Evolutionary conservation across 2,797 vertebrate genomes (phyloP), one percentile per base, ranked within the genome.

Genomic region (Erpetoichthys calabaricus): DNA sequence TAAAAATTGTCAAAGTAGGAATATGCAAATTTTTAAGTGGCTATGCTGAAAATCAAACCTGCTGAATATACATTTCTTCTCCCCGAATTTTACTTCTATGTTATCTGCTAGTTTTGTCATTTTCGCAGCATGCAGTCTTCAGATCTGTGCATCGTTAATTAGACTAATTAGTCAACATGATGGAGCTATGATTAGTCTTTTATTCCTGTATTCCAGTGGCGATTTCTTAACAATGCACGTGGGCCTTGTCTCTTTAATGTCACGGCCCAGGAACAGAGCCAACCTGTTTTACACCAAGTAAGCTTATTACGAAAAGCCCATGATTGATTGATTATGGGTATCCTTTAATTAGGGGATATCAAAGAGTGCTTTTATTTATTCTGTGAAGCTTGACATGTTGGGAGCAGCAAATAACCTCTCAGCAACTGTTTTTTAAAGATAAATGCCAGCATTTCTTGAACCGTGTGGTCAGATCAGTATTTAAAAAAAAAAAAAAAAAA

Each of bases 111-210:
- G 51, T 61, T 59, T 58, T 60, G 61, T 61, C 61, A 63, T 62
- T 63, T 60, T 8, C 57, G 47, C 65, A 25, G 45, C 57, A 3
- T 6, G 46, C 55, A 57, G 58, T 60, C 65, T 53, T n/a, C 3
- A 4, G 58, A 67, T 63, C 47, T 56, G 44, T 44, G 61, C 63
- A 56, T 63, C 63, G 62, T 70, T 69, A 65, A 72, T 68, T 61
- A 67, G 65, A 53, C 58, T 64, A 61, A 68, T 62, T 64, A 62
- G 58, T 57, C 59, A 55, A 60, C 59, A 57, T 56, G 51, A 61
- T 46, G 56, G 57, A 58, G 56, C 61, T 65, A 64, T 62, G 62
- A 70, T 68, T 59, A 68, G 63, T 58, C 59, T 63, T 65, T 68
- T 61, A 54, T 44, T 47, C 25, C 58, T 53, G 53, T 51, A 60